Evolutionary conservation across 2,888 invertebrate species (phyloP), one percentile per base, ranked within the genome.

Genomic region (Plagodis pulveraria): DNA sequence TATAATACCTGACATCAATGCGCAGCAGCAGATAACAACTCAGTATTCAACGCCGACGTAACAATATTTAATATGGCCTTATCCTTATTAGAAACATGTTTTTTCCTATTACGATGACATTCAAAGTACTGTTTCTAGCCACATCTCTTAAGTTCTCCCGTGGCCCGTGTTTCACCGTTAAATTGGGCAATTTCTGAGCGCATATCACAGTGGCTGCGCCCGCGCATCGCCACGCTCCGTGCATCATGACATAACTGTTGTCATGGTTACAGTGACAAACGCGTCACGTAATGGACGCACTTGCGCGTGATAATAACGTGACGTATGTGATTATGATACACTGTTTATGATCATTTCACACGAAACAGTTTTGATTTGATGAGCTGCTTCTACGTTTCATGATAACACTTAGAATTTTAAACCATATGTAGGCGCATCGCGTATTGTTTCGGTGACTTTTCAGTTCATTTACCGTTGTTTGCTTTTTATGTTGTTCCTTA

Each of bases 151-250:
- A 63, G 51, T 47, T 58, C 50, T 61, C 11, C 46, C 45, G 8
- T 38, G 45, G 50, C 22, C 12, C 35, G 62, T 58, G 58, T 62
- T 82, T 80, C 84, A 87, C 90, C 89, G 91, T 91, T 90, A 91
- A 91, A 90, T 90, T 90, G 86, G 87, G 79, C 86, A 87, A 87
- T 91, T 90, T 61, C 7, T 86, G 81, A 80, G 80, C 79, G 77
- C 80, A 82, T 71, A 70, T 75, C 73, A 84, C 87, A 87, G 87
- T 86, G 78, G 82, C 73, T 88, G 87, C 79, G 79, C 75, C 70
- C 71, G 77, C 72, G 77, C 73, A 72, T 78, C 69, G 77, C 66
- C 70, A 77, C 77, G 78, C 73, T 75, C 68, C 67, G 77, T 75
- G 71, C 74, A 67, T 73, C 80, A 69, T 86, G 84, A 83, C 81